phyloP scores from a whole-genome alignment of 2,113 vertebrate genomes.

The Pelecanoides urinatrix region DNA sequence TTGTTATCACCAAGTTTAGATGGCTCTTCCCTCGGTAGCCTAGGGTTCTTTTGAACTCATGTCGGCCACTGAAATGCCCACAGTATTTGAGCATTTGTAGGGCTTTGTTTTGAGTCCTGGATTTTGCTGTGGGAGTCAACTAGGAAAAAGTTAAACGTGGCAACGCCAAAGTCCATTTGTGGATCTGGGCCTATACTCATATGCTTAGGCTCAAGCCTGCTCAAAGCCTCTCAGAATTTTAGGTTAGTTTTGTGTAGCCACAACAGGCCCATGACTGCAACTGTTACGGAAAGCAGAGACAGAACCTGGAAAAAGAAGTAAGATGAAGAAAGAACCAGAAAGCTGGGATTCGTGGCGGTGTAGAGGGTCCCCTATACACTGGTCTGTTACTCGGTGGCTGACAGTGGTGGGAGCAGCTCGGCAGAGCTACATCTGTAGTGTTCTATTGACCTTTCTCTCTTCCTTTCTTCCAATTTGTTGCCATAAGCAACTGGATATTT shows the following conservation, averaged over 20 bases:
- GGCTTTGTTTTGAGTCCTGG: not conserved
- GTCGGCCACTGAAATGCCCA: not conserved
- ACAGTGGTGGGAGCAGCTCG: not conserved
- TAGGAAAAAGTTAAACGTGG: not conserved
- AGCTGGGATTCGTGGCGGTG: not conserved
- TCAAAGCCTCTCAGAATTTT: not conserved
- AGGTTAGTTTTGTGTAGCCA: not conserved
- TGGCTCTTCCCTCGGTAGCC: not conserved
- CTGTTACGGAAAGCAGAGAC: not conserved
- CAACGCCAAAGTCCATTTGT: not conserved
- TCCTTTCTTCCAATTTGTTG: not conserved
- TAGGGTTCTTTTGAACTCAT: not conserved
- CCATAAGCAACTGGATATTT: not conserved
- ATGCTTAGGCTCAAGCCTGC: not conserved
- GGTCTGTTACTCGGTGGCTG: not conserved
- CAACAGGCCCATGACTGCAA: not conserved
- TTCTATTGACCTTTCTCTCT: not conserved
- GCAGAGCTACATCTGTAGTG: not conserved
- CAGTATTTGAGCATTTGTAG: not conserved
- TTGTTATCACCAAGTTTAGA: not conserved
- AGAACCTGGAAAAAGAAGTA: not conserved
- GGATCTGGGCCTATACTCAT: not conserved
- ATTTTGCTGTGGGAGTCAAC: not conserved
- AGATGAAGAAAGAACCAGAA: not conserved
- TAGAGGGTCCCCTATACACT: not conserved